These are phyloP conservation scores for Urosaurus nigricauda DNA, from an alignment of 2,797 vertebrate genomes.

Conservation along the genomic window DNA sequence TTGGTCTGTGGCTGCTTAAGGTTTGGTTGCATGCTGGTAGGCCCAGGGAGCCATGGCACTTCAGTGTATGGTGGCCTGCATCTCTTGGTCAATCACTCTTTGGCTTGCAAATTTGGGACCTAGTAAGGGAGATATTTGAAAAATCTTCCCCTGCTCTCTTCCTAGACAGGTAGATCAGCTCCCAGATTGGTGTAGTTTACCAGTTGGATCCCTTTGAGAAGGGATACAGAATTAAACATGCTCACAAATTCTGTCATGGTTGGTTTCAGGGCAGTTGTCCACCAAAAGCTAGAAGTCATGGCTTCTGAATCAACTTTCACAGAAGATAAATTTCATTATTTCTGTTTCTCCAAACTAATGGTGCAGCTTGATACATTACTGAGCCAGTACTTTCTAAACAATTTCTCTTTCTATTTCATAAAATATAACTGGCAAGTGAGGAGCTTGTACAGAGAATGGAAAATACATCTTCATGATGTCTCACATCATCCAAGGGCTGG, in stretches of 20 bases:
- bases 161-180: too few relatives aligned
- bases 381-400: slow-evolving; percentile 24
- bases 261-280: slow-evolving; percentile 27
- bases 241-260: slow-evolving; percentile 43
- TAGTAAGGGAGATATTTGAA: too few relatives aligned
- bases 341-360: slow-evolving; percentile 39
- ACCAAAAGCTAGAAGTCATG: slow-evolving; percentile 34
- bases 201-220: slow-evolving; percentile 23
- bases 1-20: too few relatives aligned
- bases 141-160: too few relatives aligned
- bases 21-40: background rate
- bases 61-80: too few relatives aligned
- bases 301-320: slow-evolving; percentile 41
- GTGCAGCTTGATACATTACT: background rate
- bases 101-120: too few relatives aligned
- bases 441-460: slow-evolving; percentile 4
- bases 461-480: slow-evolving; percentile 36
- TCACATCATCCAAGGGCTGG: background rate
- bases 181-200: background rate
- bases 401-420: slow-evolving; percentile 23
- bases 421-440: slow-evolving; percentile 6
- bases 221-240: slow-evolving; percentile 27
- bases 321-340: slow-evolving; percentile 44
- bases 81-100: too few relatives aligned
- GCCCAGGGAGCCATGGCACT: too few relatives aligned